phyloP scores from a whole-genome alignment of 2,113 vertebrate species.

The Microcebus tavaratra region DNA sequence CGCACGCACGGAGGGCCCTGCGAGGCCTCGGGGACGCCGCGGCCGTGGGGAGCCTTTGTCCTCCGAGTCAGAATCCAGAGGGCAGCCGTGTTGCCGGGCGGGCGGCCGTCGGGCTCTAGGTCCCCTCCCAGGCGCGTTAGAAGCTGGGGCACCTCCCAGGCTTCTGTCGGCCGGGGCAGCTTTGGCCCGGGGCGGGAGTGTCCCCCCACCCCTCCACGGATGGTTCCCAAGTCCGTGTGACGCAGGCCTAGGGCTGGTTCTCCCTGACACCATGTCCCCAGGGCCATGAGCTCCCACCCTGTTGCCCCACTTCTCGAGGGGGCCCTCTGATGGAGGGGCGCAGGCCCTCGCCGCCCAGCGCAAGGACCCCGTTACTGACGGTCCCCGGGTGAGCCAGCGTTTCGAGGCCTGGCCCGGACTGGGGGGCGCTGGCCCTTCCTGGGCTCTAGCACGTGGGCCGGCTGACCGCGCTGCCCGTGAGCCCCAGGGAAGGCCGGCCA shows the following conservation, averaged over 20 bases:
- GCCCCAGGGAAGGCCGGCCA: background rate
- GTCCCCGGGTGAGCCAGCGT: background rate
- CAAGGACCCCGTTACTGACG: background rate
- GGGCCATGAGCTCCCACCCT: background rate
- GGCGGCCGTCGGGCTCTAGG: fast-evolving
- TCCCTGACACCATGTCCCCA: background rate
- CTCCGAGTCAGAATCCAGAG: background rate
- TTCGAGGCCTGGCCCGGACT: background rate
- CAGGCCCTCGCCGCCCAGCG: background rate
- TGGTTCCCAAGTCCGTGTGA: background rate
- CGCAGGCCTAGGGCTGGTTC: background rate
- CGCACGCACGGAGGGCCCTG: background rate
- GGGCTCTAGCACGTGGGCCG: background rate
- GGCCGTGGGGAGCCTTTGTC: background rate
- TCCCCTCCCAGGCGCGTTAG: fast-evolving
- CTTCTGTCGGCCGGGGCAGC: background rate
- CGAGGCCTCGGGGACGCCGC: background rate
- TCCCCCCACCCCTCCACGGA: background rate
- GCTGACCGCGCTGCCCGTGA: background rate
- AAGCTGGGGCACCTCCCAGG: background rate
- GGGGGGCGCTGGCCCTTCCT: background rate
- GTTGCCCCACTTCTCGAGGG: background rate
- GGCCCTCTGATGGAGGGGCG: background rate
- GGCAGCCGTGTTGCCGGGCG: fast-evolving
- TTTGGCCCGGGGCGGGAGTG: background rate